These are phyloP conservation scores for Callaeas wilsoni DNA, from an alignment of 2,113 vertebrate genomes.

Conservation along the genomic window DNA sequence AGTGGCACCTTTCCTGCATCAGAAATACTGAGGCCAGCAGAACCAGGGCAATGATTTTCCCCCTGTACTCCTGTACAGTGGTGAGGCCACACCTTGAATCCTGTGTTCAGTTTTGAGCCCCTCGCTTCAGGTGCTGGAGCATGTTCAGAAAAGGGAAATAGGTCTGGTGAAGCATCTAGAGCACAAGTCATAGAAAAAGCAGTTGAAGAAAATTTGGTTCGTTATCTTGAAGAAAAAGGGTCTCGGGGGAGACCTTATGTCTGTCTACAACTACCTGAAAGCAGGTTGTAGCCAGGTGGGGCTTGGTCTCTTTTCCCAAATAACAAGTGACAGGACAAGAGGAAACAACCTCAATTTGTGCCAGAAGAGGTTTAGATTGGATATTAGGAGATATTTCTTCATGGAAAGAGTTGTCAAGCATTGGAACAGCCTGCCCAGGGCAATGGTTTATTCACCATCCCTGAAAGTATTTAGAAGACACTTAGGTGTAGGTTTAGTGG, in stretches of 20 bases:
- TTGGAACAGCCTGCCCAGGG: background rate
- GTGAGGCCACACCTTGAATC: background rate
- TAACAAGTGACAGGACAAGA: background rate
- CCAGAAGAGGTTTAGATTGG: background rate
- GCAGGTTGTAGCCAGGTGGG: background rate
- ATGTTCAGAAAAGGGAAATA: background rate
- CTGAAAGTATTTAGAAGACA: background rate
- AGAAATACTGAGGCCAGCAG: background rate
- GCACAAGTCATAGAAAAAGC: background rate
- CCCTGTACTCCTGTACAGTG: background rate
- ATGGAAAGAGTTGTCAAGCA: background rate
- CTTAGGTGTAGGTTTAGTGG: background rate
- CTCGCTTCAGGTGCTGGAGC: background rate
- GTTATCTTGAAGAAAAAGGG: background rate
- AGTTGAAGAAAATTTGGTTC: background rate
- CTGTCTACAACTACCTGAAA: background rate
- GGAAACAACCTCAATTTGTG: background rate
- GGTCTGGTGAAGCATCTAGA: background rate
- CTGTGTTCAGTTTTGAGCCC: background rate
- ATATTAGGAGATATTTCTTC: background rate
- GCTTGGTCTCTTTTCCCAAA: background rate
- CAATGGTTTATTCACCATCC: background rate
- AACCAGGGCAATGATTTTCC: too few relatives aligned
- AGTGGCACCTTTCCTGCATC: background rate
- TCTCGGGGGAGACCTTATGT: background rate